Evolutionary conservation across 92 coral and sea anemone species (phyloP).

Genomic region (Pocillopora meandrina): DNA sequence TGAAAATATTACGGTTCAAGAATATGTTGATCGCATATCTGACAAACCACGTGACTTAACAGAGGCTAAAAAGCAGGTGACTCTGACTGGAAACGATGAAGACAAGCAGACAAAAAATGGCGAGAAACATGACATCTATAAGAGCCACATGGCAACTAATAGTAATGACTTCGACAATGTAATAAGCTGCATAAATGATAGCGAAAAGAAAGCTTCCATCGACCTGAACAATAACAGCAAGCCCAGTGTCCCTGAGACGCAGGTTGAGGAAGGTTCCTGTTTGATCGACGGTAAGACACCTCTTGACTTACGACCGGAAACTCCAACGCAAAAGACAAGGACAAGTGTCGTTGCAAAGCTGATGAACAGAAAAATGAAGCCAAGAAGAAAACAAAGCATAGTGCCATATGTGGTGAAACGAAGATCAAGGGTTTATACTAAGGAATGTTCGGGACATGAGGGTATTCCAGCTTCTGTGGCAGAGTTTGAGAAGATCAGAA

Average conservation of each 20-base stretch:
- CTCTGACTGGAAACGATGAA: background rate
- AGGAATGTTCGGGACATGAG: constrained; percentile 1
- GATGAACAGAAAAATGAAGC: constrained; percentile 53
- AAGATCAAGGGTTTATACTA: constrained; percentile 43
- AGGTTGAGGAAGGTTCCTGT: background rate
- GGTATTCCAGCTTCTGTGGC: constrained; percentile 46
- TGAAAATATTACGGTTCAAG: constrained; percentile 1
- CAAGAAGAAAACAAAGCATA: constrained; percentile 47
- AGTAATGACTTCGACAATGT: background rate
- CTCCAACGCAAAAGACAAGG: constrained; percentile 24
- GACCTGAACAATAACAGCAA: background rate
- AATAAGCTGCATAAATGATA: background rate
- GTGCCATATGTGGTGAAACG: constrained; percentile 33
- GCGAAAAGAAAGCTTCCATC: background rate
- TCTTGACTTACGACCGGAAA: constrained; percentile 8
- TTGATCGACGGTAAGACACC: background rate
- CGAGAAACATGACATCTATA: background rate
- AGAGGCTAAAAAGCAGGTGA: background rate
- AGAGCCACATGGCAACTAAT: background rate
- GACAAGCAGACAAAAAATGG: background rate
- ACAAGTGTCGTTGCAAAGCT: constrained; percentile 59
- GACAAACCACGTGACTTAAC: background rate
- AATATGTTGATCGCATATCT: background rate
- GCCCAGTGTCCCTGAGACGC: background rate
- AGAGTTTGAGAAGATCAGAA: constrained; percentile 52